Conservation (phyloP, 1,140 invertebrate genomes). For the Drosophila obscura region DNA sequence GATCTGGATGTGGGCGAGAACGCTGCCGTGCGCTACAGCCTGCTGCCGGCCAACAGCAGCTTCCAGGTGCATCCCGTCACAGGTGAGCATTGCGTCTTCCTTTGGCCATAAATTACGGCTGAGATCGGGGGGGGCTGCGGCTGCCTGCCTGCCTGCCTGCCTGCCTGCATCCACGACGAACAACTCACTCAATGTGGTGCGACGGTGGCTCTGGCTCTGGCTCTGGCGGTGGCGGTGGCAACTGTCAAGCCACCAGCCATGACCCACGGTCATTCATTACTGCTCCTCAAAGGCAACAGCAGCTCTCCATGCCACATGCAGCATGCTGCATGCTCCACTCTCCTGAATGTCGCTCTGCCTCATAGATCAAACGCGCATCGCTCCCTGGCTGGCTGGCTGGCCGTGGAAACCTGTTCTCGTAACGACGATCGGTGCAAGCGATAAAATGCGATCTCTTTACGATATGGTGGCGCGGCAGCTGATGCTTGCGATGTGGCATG, state of each 20-base stretch:
- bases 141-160: no score
- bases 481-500: slow-evolving; percentile 15
- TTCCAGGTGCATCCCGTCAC: slow-evolving; percentile 92
- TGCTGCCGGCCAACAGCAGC: slow-evolving; percentile 92
- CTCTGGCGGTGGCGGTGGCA: slow-evolving; percentile 27
- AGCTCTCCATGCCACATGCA: not conserved
- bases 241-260: slow-evolving; percentile 72
- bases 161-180: slow-evolving; percentile 28
- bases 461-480: slow-evolving; percentile 22
- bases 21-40: slow-evolving; percentile 91
- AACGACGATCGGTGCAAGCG: slow-evolving; percentile 36
- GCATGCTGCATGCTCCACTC: slow-evolving; percentile 4
- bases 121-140: slow-evolving; percentile 15
- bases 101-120: slow-evolving; percentile 78
- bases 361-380: slow-evolving; percentile 75
- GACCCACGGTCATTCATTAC: slow-evolving; percentile 83
- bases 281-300: slow-evolving; percentile 53
- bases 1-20: slow-evolving; percentile 94
- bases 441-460: slow-evolving; percentile 64
- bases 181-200: slow-evolving; percentile 68
- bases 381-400: not conserved
- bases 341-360: slow-evolving; percentile 42
- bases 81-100: slow-evolving; percentile 87
- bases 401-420: slow-evolving; percentile 53
- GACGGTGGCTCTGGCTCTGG: slow-evolving; percentile 32